Conservation (phyloP, 2,113 vertebrate species). For the Papio anubis region DNA sequence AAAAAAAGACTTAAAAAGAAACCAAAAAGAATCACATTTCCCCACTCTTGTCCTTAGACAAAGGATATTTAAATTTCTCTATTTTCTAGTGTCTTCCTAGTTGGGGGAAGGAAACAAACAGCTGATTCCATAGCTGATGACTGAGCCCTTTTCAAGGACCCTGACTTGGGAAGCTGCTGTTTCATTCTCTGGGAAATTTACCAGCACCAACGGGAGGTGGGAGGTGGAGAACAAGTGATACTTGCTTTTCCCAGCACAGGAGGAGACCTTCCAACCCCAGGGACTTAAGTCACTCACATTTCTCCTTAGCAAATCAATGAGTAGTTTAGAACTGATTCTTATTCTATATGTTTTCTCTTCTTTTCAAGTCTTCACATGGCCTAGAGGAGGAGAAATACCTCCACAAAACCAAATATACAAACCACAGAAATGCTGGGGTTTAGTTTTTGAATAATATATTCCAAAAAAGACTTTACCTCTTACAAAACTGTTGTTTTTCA, state of each 20-base stretch:
- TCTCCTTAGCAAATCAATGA: background rate
- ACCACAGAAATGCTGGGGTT: background rate
- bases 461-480: background rate
- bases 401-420: background rate
- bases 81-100: background rate
- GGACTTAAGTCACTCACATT: background rate
- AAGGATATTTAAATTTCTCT: background rate
- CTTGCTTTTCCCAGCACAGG: background rate
- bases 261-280: background rate
- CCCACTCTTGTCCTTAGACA: background rate
- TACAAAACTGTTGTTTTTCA: background rate
- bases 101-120: background rate
- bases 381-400: background rate
- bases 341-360: background rate
- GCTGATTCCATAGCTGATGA: slow-evolving; percentile 41
- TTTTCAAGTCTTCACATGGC: background rate
- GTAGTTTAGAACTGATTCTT: background rate
- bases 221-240: background rate
- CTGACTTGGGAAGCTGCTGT: slow-evolving; percentile 34
- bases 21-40: background rate
- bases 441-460: background rate
- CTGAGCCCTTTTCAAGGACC: background rate
- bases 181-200: slow-evolving; percentile 2
- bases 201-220: background rate
- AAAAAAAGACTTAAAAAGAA: background rate